Base-by-base conservation (phyloP, 2,113 vertebrate genomes). In the Arothron firmamentum region DNA sequence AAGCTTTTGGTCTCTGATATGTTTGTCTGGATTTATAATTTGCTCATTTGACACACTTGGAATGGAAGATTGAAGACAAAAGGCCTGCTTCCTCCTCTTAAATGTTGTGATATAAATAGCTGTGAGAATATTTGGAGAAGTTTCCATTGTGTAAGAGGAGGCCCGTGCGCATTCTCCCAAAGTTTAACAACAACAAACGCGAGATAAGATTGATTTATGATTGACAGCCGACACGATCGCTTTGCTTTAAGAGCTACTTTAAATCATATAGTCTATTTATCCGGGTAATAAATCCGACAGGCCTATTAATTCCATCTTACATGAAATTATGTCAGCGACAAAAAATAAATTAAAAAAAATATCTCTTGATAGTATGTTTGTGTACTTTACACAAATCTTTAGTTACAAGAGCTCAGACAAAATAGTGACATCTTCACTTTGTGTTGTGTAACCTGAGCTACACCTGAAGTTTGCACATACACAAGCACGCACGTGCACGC, bases 211-310 rank as follows among this genome's bases (percentile, higher is more conserved):
- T 56, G 63, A 84, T 74, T 74, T 54, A 77, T 72, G 49, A 16
- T 41, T 53, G 81, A 64, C 55, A 45, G 15, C 17, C 42, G 25
- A 56, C 55, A 54, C 8, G 3, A 56, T 57, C 70, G 15, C 14
- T 16, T 70, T 62, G 66, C 75, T 70, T 57, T 47, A 68, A 65
- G 9, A 47, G 18, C 31, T 17, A 49, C 61, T 62, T 52, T 5
- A 69, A 72, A 80, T 63, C 59, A 41, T 38, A 10, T 74, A 65
- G 16, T 14, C 66, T 62, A 58, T 70, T 75, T 63, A 51, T 55
- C 45, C 42, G 41, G 46, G 14, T 49, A 56, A 65, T 74, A 69
- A 56, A 78, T 62, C 56, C 21, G 4, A 38, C 17, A 52, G 47
- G 25, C 31, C 43, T 50, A 16, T 48, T 60, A 14, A 47, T 65